Evolutionary conservation across 2,797 vertebrate species (phyloP), one percentile per base, ranked within the genome.

Genomic region (Poeciliopsis presidionis): DNA sequence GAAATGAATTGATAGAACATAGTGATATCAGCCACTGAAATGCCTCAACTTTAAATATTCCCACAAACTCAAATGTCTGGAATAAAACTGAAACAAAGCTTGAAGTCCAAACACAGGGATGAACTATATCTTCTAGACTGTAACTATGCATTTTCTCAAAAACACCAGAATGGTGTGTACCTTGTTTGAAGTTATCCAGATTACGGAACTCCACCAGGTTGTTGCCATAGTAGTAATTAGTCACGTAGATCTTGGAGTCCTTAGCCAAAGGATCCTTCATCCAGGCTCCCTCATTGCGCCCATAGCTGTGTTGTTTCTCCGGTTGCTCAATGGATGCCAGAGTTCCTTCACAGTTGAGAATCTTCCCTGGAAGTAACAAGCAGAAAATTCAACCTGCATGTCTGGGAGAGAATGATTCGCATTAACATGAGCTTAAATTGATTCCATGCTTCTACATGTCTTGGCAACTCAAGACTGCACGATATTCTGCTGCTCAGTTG

Each of bases 151-250:
- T 25, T 2, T 43, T 59, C 11, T 28, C 1, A 67, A 69, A 75
- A 78, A 69, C 20, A 46, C 6, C 5, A 0, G 16, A 11, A 6
- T 59, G 11, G 79, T 46, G 20, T 93, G 3, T 43, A 99, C 98
- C 98, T 96, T 99, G 98, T 90, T 97, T 98, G 87, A 99, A 99
- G 93, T 96, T 99, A n/a, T 99, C 98, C 78, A 99, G 94, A 92
- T 97, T 99, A 78, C 98, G 95, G 89, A 99, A 99, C 93, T 99
- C 98, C 84, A 99, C 97, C 77, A 99, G 94, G 89, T 96, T 98
- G 95, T 99, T 99, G 57, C 98, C 98, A 0, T 99, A 99, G 92
- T 99, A 99, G 89, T 99, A 99, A 94, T 99, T 99, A 77, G 98
- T 99, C 88, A 99, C 95, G 0, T 98, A 99, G 94, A 99, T 98